These are phyloP conservation scores for Phyto melanocephala DNA, from an alignment of 2,888 invertebrate genomes.

Conservation along the genomic window DNA sequence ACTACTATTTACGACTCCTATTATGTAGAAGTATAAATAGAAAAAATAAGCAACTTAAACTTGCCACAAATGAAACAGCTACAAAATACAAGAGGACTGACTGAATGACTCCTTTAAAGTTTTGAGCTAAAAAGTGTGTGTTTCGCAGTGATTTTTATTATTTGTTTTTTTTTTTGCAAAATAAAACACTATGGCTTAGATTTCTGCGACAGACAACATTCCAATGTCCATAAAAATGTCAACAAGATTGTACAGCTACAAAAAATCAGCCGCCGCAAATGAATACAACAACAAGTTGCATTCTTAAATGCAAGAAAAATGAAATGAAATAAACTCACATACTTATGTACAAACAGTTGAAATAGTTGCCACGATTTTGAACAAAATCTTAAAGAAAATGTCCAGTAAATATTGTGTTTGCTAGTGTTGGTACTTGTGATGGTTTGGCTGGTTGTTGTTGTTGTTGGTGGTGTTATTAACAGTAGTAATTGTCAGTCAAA, in stretches of 20 bases:
- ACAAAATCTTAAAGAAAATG: constrained; percentile 17
- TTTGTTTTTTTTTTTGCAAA: constrained; percentile 16
- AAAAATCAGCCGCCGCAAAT: not conserved
- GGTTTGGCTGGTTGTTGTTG: not conserved
- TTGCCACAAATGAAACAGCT: constrained; percentile 33
- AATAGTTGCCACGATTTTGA: constrained; percentile 33
- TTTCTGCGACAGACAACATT: constrained; percentile 62
- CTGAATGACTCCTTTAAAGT: constrained; percentile 57
- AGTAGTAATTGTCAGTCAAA: constrained; percentile 48
- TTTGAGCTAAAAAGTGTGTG: not conserved
- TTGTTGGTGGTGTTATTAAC: constrained; percentile 6
- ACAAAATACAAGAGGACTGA: not conserved
- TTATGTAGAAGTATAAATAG: not conserved
- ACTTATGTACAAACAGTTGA: constrained; percentile 23
- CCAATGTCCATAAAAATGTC: constrained; percentile 77
- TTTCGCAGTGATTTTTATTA: not conserved
- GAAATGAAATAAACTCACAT: constrained; percentile 44
- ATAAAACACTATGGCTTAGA: constrained; percentile 48
- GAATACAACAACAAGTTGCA: constrained; percentile 47
- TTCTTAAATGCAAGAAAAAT: constrained; percentile 36
- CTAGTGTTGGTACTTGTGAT: not conserved
- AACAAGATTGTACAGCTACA: constrained; percentile 58
- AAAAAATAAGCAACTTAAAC: constrained; percentile 26
- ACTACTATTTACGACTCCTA: not conserved
- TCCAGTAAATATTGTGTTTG: too few species aligned